A percentile compares a stretch with the other conserved stretches of the same genome.
These are phyloP conservation scores for Eupleurogrammus muticus DNA, from an alignment of 2,797 vertebrate species.

Conservation along the genomic window DNA sequence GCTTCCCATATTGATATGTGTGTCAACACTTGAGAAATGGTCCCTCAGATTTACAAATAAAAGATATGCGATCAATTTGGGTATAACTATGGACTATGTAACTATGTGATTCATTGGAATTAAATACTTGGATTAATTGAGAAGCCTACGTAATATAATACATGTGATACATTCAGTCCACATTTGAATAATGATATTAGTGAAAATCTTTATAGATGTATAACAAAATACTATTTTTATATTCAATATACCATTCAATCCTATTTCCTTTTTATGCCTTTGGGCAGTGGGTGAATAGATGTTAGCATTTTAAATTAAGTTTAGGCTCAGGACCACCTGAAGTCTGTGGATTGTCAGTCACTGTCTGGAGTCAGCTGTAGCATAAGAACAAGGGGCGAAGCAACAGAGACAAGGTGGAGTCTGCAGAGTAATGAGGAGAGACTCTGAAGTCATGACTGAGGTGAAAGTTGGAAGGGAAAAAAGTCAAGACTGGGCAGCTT, in stretches of 20 bases:
- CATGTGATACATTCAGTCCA: neutral
- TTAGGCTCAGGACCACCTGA: neutral
- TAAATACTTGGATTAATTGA: too few relatives aligned
- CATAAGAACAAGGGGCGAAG: neutral
- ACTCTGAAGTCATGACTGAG: neutral
- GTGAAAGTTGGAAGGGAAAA: too few relatives aligned
- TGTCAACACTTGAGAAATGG: too few relatives aligned
- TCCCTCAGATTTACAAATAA: too few relatives aligned
- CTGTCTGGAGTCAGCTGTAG: neutral
- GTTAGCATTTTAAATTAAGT: neutral
- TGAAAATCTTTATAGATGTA: too few relatives aligned
- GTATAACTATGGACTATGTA: too few relatives aligned
- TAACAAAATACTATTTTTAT: neutral
- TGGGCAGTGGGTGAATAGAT: neutral
- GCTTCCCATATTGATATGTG: too few relatives aligned
- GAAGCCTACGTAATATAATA: too few relatives aligned
- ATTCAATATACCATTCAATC: neutral
- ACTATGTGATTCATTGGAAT: too few relatives aligned
- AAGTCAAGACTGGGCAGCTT: too few relatives aligned
- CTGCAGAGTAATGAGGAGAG: neutral
- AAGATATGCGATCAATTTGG: too few relatives aligned
- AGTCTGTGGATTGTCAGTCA: neutral
- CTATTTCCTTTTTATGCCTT: too few relatives aligned
- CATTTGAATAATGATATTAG: neutral
- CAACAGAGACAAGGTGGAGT: neutral